Conservation (phyloP, 1,140 invertebrate genomes). For the Listronotus bonariensis region DNA sequence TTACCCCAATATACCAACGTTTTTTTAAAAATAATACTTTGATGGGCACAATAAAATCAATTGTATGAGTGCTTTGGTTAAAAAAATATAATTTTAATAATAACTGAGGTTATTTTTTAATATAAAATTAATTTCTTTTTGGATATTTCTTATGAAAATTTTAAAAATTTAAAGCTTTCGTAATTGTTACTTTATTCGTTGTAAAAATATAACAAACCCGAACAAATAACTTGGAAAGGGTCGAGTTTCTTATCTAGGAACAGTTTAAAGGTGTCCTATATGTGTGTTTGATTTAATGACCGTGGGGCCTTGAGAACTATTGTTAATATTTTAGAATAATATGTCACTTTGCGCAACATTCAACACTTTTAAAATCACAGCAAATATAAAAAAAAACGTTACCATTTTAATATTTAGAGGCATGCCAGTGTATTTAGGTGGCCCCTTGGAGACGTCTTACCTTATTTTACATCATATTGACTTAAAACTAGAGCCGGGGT, state of each 20-base stretch:
- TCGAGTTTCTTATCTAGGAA: slow-evolving; percentile 6
- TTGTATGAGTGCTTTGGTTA: too few species aligned
- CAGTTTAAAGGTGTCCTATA: background rate
- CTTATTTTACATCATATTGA: too few species aligned
- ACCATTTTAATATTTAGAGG: too few species aligned
- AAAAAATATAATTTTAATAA: too few species aligned
- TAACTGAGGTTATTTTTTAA: too few species aligned
- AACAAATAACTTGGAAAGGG: slow-evolving; percentile 5
- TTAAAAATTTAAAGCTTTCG: slow-evolving; percentile 13
- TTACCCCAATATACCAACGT: too few species aligned
- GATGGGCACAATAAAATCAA: too few species aligned
- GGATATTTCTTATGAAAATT: background rate
- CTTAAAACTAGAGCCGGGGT: too few species aligned
- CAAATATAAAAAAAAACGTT: slow-evolving; percentile 46
- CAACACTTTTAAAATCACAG: slow-evolving; percentile 51
- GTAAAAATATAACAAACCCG: slow-evolving; percentile 15
- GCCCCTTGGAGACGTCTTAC: too few species aligned
- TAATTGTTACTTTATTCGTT: slow-evolving; percentile 16
- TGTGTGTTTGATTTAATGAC: slow-evolving; percentile 11
- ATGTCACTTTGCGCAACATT: slow-evolving; percentile 40
- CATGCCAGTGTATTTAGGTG: too few species aligned
- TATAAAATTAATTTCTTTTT: too few species aligned
- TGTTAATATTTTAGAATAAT: slow-evolving; percentile 40
- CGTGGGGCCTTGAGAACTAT: background rate
- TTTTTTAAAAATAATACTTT: too few species aligned